phyloP scores from a whole-genome alignment of 2,113 vertebrate species.

The Calidris pugnax region DNA sequence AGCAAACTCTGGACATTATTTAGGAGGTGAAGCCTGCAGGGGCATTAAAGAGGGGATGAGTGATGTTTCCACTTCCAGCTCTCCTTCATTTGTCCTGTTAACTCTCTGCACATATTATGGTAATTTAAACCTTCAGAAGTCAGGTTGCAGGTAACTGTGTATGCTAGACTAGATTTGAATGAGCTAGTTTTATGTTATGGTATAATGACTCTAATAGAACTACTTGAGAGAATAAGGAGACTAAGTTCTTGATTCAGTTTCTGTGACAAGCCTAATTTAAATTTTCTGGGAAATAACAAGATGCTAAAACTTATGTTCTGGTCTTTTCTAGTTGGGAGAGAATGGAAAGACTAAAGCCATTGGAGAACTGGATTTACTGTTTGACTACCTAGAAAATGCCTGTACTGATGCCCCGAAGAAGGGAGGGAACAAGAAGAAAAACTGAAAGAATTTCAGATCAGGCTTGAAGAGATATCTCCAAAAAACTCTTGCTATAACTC shows the following conservation, averaged over 20 bases:
- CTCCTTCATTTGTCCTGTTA: neutral
- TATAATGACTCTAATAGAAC: neutral
- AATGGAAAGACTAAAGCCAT: constrained; percentile 79
- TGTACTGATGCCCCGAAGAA: constrained; percentile 48
- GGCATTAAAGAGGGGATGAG: neutral
- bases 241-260: neutral
- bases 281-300: neutral
- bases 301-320: neutral
- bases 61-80: neutral
- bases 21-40: neutral
- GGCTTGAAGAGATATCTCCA: neutral
- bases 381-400: constrained; percentile 47
- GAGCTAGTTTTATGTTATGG: neutral
- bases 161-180: neutral
- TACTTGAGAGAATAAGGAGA: neutral
- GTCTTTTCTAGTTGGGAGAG: constrained; percentile 71
- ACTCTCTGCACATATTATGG: neutral
- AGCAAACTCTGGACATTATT: neutral
- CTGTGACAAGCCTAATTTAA: neutral
- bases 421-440: constrained; percentile 16
- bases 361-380: constrained; percentile 81
- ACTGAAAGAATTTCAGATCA: neutral
- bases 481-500: neutral
- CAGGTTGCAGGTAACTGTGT: neutral
- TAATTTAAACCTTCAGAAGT: neutral